Base-by-base conservation (phyloP, 2,888 invertebrate species). In the Barypeithes pellucidus region DNA sequence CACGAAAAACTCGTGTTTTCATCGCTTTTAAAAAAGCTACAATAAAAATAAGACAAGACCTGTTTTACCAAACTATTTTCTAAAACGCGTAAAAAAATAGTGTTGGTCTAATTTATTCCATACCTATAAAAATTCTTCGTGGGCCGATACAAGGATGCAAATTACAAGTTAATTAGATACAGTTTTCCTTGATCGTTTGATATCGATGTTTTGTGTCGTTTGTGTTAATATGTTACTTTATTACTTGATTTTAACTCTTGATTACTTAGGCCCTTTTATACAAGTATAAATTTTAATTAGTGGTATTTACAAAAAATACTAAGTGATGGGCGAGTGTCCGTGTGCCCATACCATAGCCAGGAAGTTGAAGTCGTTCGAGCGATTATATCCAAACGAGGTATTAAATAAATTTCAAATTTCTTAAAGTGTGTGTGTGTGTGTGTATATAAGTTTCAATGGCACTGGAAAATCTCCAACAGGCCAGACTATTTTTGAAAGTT, bases 371-470 rank as follows among this genome's bases (percentile, higher is more conserved):
- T 50, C 69, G 39, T 36, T 65, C 5, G 73, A 73, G 36, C 22
- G 73, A 20, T 43, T 73, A 14, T 73, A 69, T 39, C 73, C 73
- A 14, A 29, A 41, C 8, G 52, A 73, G 65, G 73, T 73, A 36
- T 61, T 52, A 3, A 11, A 33, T 29, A 62, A n/a, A n/a, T n/a
- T n/a, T n/a, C n/a, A n/a, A n/a, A n/a, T n/a, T n/a, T n/a, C n/a
- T n/a, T n/a, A n/a, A n/a, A n/a, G n/a, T n/a, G n/a, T n/a, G 29
- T 29, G 29, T 29, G 24, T 24, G 2, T 29, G 3, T 29, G 29
- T 29, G 29, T 5, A 1, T 1, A 2, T 29, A 29, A 29, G 29
- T 4, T 5, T 7, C 29, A 5, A 29, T 29, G n/a, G n/a, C n/a
- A n/a, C n/a, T n/a, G n/a, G n/a, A n/a, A n/a, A n/a, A n/a, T n/a